Evolutionary conservation across 2,888 invertebrate species (phyloP).

Genomic region (Pollenia labialis): DNA sequence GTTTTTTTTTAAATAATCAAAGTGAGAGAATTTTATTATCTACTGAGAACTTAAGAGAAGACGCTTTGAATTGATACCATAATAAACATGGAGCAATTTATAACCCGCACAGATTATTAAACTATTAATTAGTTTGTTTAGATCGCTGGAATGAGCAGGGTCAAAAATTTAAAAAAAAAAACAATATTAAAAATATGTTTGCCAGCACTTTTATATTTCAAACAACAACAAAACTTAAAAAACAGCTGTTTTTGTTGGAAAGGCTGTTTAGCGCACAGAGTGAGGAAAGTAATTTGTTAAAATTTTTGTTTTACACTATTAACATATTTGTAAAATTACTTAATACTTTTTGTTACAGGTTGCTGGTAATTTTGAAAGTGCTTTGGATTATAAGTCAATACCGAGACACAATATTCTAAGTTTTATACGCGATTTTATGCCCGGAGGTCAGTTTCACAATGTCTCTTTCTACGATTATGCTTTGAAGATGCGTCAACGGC

Average conservation of each 20-base stretch:
- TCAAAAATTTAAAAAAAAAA: not conserved
- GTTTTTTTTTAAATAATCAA: not conserved
- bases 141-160: not conserved
- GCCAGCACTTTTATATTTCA: not conserved
- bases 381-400: constrained; percentile 49
- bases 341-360: constrained; percentile 6
- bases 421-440: constrained; percentile 51
- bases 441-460: constrained; percentile 52
- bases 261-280: constrained; percentile 7
- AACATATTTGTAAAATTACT: not conserved
- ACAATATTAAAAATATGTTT: constrained; percentile 29
- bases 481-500: constrained; percentile 28
- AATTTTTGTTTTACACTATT: no score
- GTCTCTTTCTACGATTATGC: constrained; percentile 49
- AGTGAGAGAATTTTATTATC: not conserved
- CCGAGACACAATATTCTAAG: constrained; percentile 8
- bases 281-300: not conserved
- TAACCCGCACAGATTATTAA: not conserved
- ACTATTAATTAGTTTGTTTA: not conserved
- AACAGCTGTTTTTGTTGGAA: not conserved
- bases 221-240: constrained; percentile 3
- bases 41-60: not conserved
- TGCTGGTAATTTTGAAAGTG: not conserved
- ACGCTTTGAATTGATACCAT: constrained; percentile 1
- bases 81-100: not conserved